Percentiles rank a stretch among this genome's conserved stretches.
phyloP scores from a whole-genome alignment of 2,888 invertebrate species.

The Lobophora halterata region DNA sequence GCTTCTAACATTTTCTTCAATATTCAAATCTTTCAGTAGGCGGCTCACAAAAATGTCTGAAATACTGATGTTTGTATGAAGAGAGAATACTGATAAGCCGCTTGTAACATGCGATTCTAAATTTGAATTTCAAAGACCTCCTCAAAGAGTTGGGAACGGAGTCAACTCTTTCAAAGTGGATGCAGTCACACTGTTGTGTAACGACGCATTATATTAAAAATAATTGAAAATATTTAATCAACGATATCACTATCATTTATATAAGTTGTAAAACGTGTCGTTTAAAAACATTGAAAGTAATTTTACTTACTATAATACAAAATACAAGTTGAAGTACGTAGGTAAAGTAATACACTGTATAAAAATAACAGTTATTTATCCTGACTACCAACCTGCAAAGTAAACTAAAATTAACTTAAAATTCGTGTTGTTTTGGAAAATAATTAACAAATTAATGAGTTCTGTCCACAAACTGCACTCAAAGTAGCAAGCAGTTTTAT shows the following conservation, averaged over 20 bases:
- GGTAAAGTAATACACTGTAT: no score
- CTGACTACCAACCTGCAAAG: slow-evolving; percentile 24
- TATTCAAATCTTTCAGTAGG: neutral
- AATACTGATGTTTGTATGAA: slow-evolving; percentile 3
- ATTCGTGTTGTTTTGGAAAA: no score
- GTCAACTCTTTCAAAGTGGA: slow-evolving; percentile 7
- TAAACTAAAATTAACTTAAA: no score
- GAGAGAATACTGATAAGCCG: slow-evolving; percentile 10
- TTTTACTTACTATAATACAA: no score
- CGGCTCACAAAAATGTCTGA: slow-evolving; percentile 1
- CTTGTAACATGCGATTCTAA: slow-evolving; percentile 28
- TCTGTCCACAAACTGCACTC: slow-evolving; percentile 11
- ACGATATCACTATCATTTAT: no score
- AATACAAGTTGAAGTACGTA: slow-evolving; percentile 8
- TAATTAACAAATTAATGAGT: slow-evolving; percentile 10
- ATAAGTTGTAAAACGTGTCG: no score
- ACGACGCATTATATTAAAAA: no score
- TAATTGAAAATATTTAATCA: no score
- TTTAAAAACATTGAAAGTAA: no score
- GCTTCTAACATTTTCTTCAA: slow-evolving; percentile 1
- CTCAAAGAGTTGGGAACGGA: slow-evolving; percentile 31
- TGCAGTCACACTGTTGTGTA: slow-evolving; percentile 9
- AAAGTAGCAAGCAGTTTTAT: slow-evolving; percentile 5
- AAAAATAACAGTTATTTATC: no score
- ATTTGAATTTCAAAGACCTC: slow-evolving; percentile 50